Base-by-base conservation (phyloP, 2,888 invertebrate genomes). In the Sphaerophoria taeniata region DNA sequence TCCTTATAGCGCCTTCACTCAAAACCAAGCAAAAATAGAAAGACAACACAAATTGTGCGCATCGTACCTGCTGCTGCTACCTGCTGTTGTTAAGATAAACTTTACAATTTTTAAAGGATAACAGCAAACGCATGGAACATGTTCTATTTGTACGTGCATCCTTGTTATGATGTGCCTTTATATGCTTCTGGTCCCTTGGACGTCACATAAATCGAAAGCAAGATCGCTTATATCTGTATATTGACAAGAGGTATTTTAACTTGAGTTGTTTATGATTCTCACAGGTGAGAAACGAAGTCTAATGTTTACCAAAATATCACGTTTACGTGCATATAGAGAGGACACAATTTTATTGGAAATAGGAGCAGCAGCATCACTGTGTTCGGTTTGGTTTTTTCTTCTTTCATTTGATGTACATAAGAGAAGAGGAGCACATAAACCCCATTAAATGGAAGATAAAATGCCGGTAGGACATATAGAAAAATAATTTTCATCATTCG, bases 231-330 rank as follows among this genome's bases (percentile, higher is more conserved):
- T 43, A 9, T 43, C 43, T 43, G 3, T 39, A 39, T 1, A 43
- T 60, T 60, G 60, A 43, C 60, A 60, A 24, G 24, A 24, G 60
- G 60, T 43, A 43, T 24, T 24, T 58, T 9, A 6, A 4, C 9
- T 12, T 6, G 39, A 60, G 43, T 60, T 60, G 60, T 60, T 60
- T 60, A 60, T 60, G 60, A 24, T 60, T 60, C 60, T 43, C 60
- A 60, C 60, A 60, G 43, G 60, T 60, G 60, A 60, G 60, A 60
- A 60, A 43, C 24, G 43, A 60, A 60, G 16, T 58, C 39, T 39
- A 31, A 6, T 58, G 3, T 39, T 43, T 24, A 24, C 24, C 16
- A 43, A 60, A n/a, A n/a, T n/a, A n/a, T n/a, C n/a, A n/a, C n/a
- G n/a, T n/a, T n/a, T n/a, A 24, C 39, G 43, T 24, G 60, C 39